Evolutionary conservation across 2,888 invertebrate genomes (phyloP).

Genomic region (Limenitis camilla): DNA sequence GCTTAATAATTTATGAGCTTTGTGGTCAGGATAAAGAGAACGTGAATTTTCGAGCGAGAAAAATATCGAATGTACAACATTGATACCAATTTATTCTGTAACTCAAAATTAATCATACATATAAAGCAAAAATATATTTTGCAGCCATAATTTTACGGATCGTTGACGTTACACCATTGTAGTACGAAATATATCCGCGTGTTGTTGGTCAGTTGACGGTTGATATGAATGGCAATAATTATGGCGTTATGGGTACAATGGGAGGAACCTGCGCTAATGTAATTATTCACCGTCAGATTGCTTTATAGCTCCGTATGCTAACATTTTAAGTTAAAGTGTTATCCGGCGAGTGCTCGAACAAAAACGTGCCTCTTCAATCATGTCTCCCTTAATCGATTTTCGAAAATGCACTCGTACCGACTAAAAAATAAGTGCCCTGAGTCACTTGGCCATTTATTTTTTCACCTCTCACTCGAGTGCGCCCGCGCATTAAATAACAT

Average conservation of each 20-base stretch:
- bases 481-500: slow-evolving; percentile 51
- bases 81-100: slow-evolving; percentile 17
- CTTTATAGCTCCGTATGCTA: slow-evolving; percentile 58
- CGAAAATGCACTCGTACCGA: slow-evolving; percentile 40
- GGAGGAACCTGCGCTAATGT: slow-evolving; percentile 50
- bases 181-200: slow-evolving; percentile 34
- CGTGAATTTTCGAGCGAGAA: not conserved
- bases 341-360: slow-evolving; percentile 36
- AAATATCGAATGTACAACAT: slow-evolving; percentile 8
- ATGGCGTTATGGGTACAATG: slow-evolving; percentile 45
- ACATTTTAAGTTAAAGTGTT: slow-evolving; percentile 52
- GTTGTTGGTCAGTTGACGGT: slow-evolving; percentile 39
- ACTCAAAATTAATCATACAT: slow-evolving; percentile 17
- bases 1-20: too few relatives aligned
- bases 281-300: slow-evolving; percentile 61
- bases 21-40: too few relatives aligned
- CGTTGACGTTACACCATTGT: slow-evolving; percentile 28
- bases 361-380: slow-evolving; percentile 57
- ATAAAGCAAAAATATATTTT: slow-evolving; percentile 19
- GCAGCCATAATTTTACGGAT: slow-evolving; percentile 26
- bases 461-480: slow-evolving; percentile 38
- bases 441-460: slow-evolving; percentile 40
- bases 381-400: slow-evolving; percentile 67
- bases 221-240: slow-evolving; percentile 46
- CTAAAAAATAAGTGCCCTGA: too few relatives aligned